Evolutionary conservation across 2,888 invertebrate species (phyloP).

Genomic region (Thymelicus sylvestris): DNA sequence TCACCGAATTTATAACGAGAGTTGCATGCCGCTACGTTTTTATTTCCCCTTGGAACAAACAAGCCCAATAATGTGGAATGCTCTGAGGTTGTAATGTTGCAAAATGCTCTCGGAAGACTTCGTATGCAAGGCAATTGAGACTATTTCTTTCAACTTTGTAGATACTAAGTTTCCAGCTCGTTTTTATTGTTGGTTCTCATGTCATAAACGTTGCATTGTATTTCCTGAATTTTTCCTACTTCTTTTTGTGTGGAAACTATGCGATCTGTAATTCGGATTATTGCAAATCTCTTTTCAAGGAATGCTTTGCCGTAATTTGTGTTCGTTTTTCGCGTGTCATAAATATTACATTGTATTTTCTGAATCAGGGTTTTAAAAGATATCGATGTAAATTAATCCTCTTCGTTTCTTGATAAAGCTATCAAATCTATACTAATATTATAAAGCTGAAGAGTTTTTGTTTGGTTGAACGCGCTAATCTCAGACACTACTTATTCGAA

Average conservation of each 20-base stretch:
- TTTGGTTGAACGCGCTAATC: too few relatives aligned
- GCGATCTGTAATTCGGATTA: background rate
- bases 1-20: slow-evolving; percentile 55
- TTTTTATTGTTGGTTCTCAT: slow-evolving; percentile 22
- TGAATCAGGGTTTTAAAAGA: background rate
- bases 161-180: slow-evolving; percentile 22
- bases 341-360: slow-evolving; percentile 13
- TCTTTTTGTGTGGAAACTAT: background rate
- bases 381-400: too few relatives aligned
- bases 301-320: background rate
- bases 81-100: slow-evolving; percentile 23
- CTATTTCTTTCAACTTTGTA: slow-evolving; percentile 20
- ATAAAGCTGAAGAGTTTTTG: too few relatives aligned
- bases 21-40: slow-evolving; percentile 46
- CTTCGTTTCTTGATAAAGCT: too few relatives aligned
- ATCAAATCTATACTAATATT: too few relatives aligned
- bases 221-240: slow-evolving; percentile 14
- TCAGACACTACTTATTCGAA: too few relatives aligned
- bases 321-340: background rate
- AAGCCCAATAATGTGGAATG: slow-evolving; percentile 33
- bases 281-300: background rate
- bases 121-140: slow-evolving; percentile 28
- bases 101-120: slow-evolving; percentile 27
- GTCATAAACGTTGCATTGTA: slow-evolving; percentile 24
- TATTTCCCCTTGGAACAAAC: slow-evolving; percentile 40